Evolutionary conservation across 2,797 vertebrate genomes (phyloP).

Genomic region (Sebastes taczanowskii): DNA sequence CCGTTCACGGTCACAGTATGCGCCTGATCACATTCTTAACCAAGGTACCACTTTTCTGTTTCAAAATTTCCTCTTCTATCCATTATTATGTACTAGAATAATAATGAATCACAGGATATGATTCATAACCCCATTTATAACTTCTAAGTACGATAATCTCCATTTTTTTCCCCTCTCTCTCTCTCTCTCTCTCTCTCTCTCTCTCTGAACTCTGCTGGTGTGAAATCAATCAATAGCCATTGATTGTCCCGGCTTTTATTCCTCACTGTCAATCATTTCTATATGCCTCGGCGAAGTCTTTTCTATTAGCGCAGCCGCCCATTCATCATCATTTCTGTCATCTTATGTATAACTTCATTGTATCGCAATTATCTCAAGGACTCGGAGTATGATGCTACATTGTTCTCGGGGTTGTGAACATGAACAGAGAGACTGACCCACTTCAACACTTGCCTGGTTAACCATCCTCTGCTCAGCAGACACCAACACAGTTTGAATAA

Average conservation of each 20-base stretch:
- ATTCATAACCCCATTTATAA: conserved; percentile 56
- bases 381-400: conserved; percentile 2
- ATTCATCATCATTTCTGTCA: conserved; percentile 77
- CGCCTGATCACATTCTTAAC: conserved; percentile 17
- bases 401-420: conserved; percentile 44
- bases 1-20: not conserved
- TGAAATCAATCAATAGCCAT: conserved; percentile 71
- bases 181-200: conserved; percentile 24
- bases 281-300: conserved; percentile 58
- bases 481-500: conserved; percentile 15
- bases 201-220: conserved; percentile 53
- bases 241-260: conserved; percentile 71
- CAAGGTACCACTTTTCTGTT: not conserved
- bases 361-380: conserved; percentile 48
- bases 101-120: conserved; percentile 29
- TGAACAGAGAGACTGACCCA: conserved; percentile 37
- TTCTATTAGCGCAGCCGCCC: conserved; percentile 58
- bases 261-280: conserved; percentile 59
- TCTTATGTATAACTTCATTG: conserved; percentile 61
- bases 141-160: conserved; percentile 37
- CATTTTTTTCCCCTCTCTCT: not conserved
- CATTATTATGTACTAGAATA: conserved; percentile 4
- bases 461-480: conserved; percentile 6
- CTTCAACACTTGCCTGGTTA: conserved; percentile 36
- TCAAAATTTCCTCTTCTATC: not conserved